phyloP scores from a whole-genome alignment of 2,888 invertebrate genomes.

The Pediacus dermestoides region DNA sequence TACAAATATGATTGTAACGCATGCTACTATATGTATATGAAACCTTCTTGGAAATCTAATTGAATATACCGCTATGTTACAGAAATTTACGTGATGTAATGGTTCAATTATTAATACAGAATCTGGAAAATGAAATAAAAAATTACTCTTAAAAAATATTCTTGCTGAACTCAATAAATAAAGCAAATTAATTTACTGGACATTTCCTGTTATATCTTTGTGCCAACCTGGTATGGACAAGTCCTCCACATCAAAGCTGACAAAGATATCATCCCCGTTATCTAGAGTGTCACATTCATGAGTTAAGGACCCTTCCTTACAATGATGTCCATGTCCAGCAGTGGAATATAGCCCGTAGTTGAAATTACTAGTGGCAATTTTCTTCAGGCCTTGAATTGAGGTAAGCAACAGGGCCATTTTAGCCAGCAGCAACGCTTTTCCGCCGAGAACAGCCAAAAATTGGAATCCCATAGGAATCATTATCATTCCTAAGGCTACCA shows the following conservation, averaged over 20 bases:
- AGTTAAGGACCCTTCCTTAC: slow-evolving; percentile 26
- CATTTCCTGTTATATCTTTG: too few relatives aligned
- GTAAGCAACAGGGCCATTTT: slow-evolving; percentile 78
- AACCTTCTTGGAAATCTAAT: too few relatives aligned
- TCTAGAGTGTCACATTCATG: slow-evolving; percentile 8
- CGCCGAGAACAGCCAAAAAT: slow-evolving; percentile 76
- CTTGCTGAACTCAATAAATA: too few relatives aligned
- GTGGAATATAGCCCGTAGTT: slow-evolving; percentile 74
- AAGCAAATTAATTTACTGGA: too few relatives aligned
- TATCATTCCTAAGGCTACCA: slow-evolving; percentile 72
- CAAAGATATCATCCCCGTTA: slow-evolving; percentile 13
- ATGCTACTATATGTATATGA: too few relatives aligned
- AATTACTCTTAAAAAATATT: too few relatives aligned
- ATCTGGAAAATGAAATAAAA: too few relatives aligned
- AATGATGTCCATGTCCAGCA: slow-evolving; percentile 33
- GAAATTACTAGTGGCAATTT: slow-evolving; percentile 69
- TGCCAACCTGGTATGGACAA: slow-evolving; percentile 5
- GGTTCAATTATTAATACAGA: too few relatives aligned
- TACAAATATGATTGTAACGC: too few relatives aligned
- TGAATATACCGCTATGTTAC: too few relatives aligned
- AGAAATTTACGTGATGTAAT: too few relatives aligned
- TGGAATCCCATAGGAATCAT: slow-evolving; percentile 81
- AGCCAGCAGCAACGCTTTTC: slow-evolving; percentile 74
- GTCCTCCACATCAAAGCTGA: slow-evolving; percentile 13
- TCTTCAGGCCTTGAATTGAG: slow-evolving; percentile 76